phyloP scores from a whole-genome alignment of 1,140 invertebrate species.

The Papilio machaon region DNA sequence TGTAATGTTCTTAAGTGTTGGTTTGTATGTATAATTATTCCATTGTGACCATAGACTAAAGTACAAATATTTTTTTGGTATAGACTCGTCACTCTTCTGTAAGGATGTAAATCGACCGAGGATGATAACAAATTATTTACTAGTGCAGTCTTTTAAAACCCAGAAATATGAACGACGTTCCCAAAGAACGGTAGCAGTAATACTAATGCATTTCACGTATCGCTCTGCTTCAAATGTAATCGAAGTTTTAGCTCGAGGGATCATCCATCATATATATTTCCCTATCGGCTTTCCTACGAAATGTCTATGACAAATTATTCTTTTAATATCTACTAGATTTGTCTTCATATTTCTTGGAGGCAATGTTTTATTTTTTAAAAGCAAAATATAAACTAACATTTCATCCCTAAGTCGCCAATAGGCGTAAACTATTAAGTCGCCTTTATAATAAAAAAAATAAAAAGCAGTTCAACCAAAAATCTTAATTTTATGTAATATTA shows the following conservation, averaged over 20 bases:
- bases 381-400: no score
- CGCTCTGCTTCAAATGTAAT: conserved; percentile 25
- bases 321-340: background rate
- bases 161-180: background rate
- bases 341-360: background rate
- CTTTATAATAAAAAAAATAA: no score
- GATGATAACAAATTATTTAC: no score
- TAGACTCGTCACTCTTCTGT: no score
- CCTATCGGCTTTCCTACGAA: conserved; percentile 11
- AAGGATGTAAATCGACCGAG: no score
- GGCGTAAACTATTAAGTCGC: no score
- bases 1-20: no score
- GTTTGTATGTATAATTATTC: no score
- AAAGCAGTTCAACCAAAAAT: no score
- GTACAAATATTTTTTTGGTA: no score
- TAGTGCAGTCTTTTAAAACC: background rate
- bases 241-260: conserved; percentile 16
- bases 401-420: no score
- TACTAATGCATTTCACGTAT: conserved; percentile 33
- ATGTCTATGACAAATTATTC: conserved; percentile 6
- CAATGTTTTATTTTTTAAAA: background rate
- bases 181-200: background rate
- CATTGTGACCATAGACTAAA: no score
- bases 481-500: background rate
- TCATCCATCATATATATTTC: conserved; percentile 30